Conservation (phyloP, 1,140 invertebrate species). For the Mycetomoellerius zeteki region DNA sequence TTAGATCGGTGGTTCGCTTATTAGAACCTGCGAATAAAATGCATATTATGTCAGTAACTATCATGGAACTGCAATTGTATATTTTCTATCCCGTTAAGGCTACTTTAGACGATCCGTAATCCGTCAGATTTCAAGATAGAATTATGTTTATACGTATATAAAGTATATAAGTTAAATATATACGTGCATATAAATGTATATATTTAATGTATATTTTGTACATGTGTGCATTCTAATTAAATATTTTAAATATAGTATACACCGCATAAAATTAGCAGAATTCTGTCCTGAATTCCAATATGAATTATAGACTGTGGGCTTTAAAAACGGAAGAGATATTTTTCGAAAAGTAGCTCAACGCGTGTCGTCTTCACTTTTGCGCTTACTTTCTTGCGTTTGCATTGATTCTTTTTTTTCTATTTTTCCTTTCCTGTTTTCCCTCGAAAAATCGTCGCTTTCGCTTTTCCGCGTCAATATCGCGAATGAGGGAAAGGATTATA, state of each 20-base stretch:
- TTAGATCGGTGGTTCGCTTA: not conserved
- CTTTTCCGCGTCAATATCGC: conserved; percentile 1
- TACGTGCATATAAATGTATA: not conserved
- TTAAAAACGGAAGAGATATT: not conserved
- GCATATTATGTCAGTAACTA: not conserved
- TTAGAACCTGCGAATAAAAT: conserved; percentile 29
- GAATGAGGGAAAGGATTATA: not conserved
- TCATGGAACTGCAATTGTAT: not conserved
- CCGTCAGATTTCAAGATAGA: not conserved
- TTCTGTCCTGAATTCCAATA: not conserved
- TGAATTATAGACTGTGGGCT: not conserved
- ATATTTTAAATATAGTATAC: not conserved
- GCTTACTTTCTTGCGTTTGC: conserved; percentile 27
- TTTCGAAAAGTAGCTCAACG: not conserved
- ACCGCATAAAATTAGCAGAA: not conserved
- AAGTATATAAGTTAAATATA: too few relatives aligned
- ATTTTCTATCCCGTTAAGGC: not conserved
- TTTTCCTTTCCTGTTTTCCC: not conserved
- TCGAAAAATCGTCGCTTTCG: conserved; percentile 35
- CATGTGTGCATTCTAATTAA: not conserved
- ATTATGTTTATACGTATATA: not conserved
- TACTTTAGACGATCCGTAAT: not conserved
- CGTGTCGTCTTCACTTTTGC: conserved; percentile 7
- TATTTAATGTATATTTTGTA: not conserved
- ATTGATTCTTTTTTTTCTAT: not conserved